Evolutionary conservation across 2,113 vertebrate genomes (phyloP).

Genomic region (Vulpes lagopus): DNA sequence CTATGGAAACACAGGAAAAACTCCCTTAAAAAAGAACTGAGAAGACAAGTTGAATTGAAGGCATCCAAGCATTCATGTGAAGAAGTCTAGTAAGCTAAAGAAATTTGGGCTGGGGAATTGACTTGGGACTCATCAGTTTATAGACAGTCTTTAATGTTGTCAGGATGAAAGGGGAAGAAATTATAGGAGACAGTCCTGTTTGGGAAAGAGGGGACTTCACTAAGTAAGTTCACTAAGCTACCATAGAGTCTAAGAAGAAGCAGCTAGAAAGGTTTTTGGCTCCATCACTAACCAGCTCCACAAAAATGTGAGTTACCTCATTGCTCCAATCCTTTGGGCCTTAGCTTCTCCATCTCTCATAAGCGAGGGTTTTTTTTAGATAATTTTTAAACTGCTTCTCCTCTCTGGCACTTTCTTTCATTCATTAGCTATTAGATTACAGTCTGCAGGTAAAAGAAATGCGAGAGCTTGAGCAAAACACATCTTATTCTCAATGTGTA

Average conservation of each 20-base stretch:
- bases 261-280: background rate
- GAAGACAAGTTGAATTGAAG: background rate
- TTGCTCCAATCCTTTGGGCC: background rate
- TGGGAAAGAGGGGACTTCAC: fast-evolving
- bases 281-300: background rate
- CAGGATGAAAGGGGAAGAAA: background rate
- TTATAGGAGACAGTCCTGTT: background rate
- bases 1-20: background rate
- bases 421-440: background rate
- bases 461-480: background rate
- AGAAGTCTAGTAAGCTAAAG: background rate
- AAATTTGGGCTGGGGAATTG: background rate
- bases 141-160: background rate
- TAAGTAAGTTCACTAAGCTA: background rate
- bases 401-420: background rate
- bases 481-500: background rate
- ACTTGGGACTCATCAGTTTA: background rate
- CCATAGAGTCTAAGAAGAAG: background rate
- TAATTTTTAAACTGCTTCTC: background rate
- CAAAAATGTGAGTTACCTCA: background rate
- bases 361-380: background rate
- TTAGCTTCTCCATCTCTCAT: background rate
- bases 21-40: background rate
- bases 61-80: background rate
- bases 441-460: background rate